Conservation (phyloP, 2,888 invertebrate genomes). For the Trachelus troglodyta region DNA sequence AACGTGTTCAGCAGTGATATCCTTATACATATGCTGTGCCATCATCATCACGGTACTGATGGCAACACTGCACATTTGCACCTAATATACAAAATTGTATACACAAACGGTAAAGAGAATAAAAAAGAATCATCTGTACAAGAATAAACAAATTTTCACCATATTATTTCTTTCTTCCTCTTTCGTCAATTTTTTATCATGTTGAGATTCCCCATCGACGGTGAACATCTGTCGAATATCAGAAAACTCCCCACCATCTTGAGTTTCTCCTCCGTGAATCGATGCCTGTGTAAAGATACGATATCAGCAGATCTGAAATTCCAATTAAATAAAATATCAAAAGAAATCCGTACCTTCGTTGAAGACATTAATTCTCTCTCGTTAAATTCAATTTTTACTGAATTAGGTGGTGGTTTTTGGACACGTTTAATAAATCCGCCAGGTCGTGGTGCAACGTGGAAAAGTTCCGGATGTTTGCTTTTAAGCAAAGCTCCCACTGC, state of each 20-base stretch:
- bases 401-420: conserved; percentile 5
- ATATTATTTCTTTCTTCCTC: conserved; percentile 29
- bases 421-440: conserved; percentile 25
- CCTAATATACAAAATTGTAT: conserved; percentile 16
- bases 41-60: conserved; percentile 22
- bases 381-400: conserved; percentile 4
- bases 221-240: neutral
- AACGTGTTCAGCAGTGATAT: conserved; percentile 34
- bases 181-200: conserved; percentile 16
- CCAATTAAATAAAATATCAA: neutral
- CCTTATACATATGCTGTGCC: conserved; percentile 18
- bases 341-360: neutral
- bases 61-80: conserved; percentile 32
- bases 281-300: neutral
- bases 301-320: neutral
- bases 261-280: neutral
- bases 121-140: neutral
- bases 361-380: neutral
- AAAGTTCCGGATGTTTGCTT: conserved; percentile 33
- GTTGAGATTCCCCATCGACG: neutral
- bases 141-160: conserved; percentile 15
- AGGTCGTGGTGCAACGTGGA: conserved; percentile 29
- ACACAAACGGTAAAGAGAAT: neutral
- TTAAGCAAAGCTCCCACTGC: conserved; percentile 24
- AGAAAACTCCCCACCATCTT: neutral